Evolutionary conservation across 2,888 invertebrate genomes (phyloP), one percentile per base, ranked within the genome.

Genomic region (Nymphalis polychloros): DNA sequence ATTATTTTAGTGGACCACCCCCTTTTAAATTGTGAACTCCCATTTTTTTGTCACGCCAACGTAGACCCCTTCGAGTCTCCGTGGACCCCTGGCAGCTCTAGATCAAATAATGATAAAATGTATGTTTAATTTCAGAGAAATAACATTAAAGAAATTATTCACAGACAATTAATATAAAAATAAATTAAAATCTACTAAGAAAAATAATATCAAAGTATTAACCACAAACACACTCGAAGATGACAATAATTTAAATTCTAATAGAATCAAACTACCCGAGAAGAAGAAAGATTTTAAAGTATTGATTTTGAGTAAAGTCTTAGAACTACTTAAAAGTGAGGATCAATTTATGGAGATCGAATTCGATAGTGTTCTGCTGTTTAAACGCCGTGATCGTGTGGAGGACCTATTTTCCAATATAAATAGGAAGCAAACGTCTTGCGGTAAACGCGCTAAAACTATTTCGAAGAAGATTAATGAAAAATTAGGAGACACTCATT

Each of bases 111-210:
- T 48, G 6, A 48, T 48, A 49, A 31, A 61, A 19, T 8, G 5
- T 8, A 13, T 8, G 8, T 35, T n/a, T 49, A 41, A 8, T 59
- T 65, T n/a, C 52, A 65, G 65, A 20, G 35, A 47, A 31, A 17
- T 65, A 31, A 31, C 5, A 41, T 23, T 65, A 8, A 64, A 50
- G 17, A 64, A 64, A 50, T 27, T 20, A 53, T n/a, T 2, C 13
- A 2, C 1, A 2, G 8, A 41, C 1, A 13, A 41, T 41, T 23
- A 1, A 27, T 3, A 41, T 13, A 2, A 13, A 41, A 41, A 8
- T 2, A 8, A 41, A 41, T 41, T 13, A 13, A 41, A 41, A 2
- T 13, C 8, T 13, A 8, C 8, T 8, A n/a, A 20, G 8, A 17
- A 57, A 48, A 59, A 59, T 4, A 31, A 57, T 27, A 52, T 7